Base-by-base conservation (phyloP, 2,113 vertebrate genomes). In the Scomber colias region DNA sequence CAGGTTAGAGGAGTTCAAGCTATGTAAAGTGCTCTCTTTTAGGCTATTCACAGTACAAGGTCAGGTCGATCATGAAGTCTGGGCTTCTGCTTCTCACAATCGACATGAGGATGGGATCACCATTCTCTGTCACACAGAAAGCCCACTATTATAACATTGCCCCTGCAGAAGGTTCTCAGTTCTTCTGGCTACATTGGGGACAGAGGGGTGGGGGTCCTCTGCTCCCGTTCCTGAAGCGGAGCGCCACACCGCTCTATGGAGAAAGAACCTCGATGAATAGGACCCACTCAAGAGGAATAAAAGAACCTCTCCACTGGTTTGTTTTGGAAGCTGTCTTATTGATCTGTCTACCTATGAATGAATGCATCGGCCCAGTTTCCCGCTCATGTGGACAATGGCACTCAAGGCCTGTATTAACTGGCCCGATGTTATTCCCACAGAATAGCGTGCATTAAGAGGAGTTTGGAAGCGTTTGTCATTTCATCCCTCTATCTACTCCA, bases 301-400 rank as follows among this genome's bases (percentile, higher is more conserved):
- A 94, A 79, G 83, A 84, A 62, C 83, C 91, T 91, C 93, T 94
- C 86, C 84, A 90, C 76, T 67, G 90, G 92, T 94, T 94, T 94
- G 90, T 95, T 94, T 94, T 93, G 92, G 93, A 92, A 92, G 91
- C 90, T 88, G 89, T 95, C 92, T 94, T 92, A 94, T 93, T 95
- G 93, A 94, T 94, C 93, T 82, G 87, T 89, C 91, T 87, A 90
- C 88, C 84, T 87, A 84, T 70, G 83, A 87, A 86, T 88, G 88
- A 93, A 92, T 90, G 87, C 77, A 71, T 80, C 59, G 87, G 88
- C 83, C 87, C 69, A 84, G 81, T 92, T 92, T 89, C 84, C 80
- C 69, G 86, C 83, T 86, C 75, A 62, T 60, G 51, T 13, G 24
- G 76, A 94, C 93, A 94, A 95, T 92, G 90, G 79, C 86, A 93